Evolutionary conservation across 2,888 invertebrate species (phyloP).

Genomic region (Amorpha juglandis): DNA sequence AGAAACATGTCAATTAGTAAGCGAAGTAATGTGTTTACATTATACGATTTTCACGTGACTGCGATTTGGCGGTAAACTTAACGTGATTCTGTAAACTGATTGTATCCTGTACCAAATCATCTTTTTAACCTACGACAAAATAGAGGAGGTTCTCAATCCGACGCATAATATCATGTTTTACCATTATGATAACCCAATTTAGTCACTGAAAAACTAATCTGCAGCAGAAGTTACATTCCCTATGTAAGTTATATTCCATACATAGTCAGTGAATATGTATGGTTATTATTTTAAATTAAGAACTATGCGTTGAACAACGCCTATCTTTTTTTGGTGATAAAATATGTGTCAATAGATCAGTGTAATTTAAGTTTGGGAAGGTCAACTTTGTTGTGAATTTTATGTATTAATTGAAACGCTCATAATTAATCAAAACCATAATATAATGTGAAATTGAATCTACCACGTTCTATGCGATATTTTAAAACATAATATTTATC

Average conservation of each 20-base stretch:
- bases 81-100: too few relatives aligned
- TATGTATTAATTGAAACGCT: background rate
- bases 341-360: background rate
- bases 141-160: too few relatives aligned
- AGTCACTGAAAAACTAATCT: too few relatives aligned
- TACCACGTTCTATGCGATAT: background rate
- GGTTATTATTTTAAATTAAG: too few relatives aligned
- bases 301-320: background rate
- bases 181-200: too few relatives aligned
- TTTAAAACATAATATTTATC: background rate
- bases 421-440: background rate
- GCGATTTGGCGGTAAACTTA: background rate
- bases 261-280: too few relatives aligned
- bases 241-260: too few relatives aligned
- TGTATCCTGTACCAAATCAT: too few relatives aligned
- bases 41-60: conserved; percentile 2
- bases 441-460: background rate
- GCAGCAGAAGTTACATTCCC: too few relatives aligned
- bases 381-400: background rate
- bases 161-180: too few relatives aligned
- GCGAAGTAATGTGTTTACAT: background rate
- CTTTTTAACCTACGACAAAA: too few relatives aligned
- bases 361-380: background rate
- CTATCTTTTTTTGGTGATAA: background rate
- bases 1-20: conserved; percentile 5